Conservation (phyloP, 2,113 vertebrate genomes). For the Piliocolobus tephrosceles region DNA sequence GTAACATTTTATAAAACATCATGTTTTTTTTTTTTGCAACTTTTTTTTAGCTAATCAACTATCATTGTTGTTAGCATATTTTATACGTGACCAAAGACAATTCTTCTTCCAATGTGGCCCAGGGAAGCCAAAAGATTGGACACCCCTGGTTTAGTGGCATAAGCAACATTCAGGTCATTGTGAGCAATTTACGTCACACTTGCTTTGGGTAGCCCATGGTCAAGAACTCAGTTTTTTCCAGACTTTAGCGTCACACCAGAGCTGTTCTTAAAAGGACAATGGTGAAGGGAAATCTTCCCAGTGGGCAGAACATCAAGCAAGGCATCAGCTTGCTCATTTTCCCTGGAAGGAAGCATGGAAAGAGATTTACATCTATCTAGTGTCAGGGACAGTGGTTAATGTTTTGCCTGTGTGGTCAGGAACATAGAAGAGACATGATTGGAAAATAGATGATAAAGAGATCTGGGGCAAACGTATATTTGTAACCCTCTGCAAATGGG, state of each 20-base stretch:
- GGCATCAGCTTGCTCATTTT: neutral
- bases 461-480: neutral
- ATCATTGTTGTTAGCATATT: too few species aligned
- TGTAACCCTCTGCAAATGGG: neutral
- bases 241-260: neutral
- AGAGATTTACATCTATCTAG: neutral
- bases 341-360: neutral
- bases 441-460: neutral
- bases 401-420: neutral
- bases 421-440: neutral
- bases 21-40: too few species aligned
- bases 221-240: neutral
- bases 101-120: too few species aligned
- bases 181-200: neutral
- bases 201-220: neutral
- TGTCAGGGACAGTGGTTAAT: neutral
- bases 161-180: neutral
- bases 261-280: neutral
- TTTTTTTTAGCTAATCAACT: too few species aligned
- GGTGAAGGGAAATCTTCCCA: neutral
- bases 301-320: too few species aligned
- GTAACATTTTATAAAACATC: too few species aligned
- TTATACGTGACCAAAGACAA: too few species aligned
- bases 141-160: neutral
- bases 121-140: too few species aligned